These are phyloP conservation scores for Caenorhabditis uteleia DNA, from an alignment of 2,888 invertebrate species.

Conservation along the genomic window DNA sequence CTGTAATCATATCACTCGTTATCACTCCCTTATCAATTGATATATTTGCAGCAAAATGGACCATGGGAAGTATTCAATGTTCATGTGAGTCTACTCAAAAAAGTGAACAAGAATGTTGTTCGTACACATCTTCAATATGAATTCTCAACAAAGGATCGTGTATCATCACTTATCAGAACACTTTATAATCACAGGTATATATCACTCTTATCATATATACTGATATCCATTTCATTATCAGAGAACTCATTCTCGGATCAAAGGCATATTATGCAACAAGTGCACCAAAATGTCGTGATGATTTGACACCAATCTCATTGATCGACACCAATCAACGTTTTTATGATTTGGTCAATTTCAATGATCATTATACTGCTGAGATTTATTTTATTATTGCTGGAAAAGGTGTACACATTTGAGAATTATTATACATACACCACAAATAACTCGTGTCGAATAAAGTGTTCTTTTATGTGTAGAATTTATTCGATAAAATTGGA, in stretches of 20 bases:
- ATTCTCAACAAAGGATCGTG: conserved; percentile 16
- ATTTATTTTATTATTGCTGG: neutral
- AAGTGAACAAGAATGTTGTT: conserved; percentile 2
- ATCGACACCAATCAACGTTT: conserved; percentile 28
- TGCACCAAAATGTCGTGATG: conserved; percentile 3
- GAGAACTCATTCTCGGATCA: conserved; percentile 1
- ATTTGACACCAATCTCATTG: conserved; percentile 12
- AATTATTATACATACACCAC: no score
- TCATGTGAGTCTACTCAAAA: conserved; percentile 12
- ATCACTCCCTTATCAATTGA: no score
- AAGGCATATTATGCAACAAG: conserved; percentile 10
- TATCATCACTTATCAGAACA: conserved; percentile 11
- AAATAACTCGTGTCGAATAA: no score
- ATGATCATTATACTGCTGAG: neutral
- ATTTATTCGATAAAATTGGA: no score
- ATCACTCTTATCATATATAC: neutral
- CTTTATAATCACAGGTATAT: conserved; percentile 4
- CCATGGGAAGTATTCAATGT: conserved; percentile 15
- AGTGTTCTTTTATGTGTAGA: no score
- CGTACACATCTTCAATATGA: conserved; percentile 12
- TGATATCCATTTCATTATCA: conserved; percentile 2
- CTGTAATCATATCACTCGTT: no score
- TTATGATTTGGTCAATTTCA: conserved; percentile 18
- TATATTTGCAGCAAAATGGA: no score
- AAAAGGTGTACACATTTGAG: no score